Base-by-base conservation (phyloP, 2,888 invertebrate genomes). In the Diachrysia chrysitis region DNA sequence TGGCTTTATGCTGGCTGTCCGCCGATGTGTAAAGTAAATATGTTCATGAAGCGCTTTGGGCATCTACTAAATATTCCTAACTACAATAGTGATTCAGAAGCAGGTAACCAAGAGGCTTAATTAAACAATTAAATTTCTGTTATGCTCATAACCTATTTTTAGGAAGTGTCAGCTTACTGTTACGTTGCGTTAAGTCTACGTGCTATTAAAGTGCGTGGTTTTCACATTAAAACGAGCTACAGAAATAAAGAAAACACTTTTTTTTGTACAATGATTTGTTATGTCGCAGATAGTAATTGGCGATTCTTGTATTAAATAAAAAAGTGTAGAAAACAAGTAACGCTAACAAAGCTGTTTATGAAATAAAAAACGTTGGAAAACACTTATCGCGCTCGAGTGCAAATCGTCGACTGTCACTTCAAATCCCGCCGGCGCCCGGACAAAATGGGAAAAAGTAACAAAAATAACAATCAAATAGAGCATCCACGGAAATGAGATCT, bases 381-480 rank as follows among this genome's bases (percentile, higher is more conserved):
- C 95, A 95, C 95, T 95, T 95, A 95, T 92, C 92, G 85, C 93
- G 92, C 92, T 93, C 90, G 91, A 94, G 93, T 92, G 93, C 91
- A 93, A 95, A 94, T 94, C 91, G 94, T 91, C 87, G 92, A 89
- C 92, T 95, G 95, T 95, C 95, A 95, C 94, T 95, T 94, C 90
- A 94, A 92, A 92, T 93, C 90, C 87, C 90, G 89, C 83, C 81
- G 89, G 87, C 89, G 87, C 85, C 87, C 83, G 87, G 87, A 90
- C 89, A 89, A 89, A 92, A 92, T 89, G 89, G 90, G 89, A 91
- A 90, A 90, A 93, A 93, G 93, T 90, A 91, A 93, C 93, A 94
- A 93, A 95, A 95, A 95, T 94, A 95, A 95, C 95, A 95, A 95
- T 95, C 95, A 94, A 94, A 92, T 91, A 93, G 93, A 94, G 90